Percentiles rank a stretch among this genome's conserved stretches.
These are phyloP conservation scores for Progne subis DNA, from an alignment of 2,113 vertebrate species.

Conservation along the genomic window DNA sequence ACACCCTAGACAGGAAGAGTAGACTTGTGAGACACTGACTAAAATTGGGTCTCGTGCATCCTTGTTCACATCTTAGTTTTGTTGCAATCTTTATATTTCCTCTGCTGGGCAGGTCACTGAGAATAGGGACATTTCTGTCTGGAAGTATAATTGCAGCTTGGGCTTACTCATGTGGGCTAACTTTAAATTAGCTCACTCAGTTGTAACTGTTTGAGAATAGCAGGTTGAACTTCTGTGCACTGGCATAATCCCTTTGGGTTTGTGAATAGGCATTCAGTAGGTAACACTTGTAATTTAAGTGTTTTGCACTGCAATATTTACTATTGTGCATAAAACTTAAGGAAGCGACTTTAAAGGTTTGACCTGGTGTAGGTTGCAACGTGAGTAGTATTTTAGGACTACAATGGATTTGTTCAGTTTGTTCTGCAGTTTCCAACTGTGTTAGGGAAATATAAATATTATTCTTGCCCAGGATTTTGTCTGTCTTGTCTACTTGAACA, in stretches of 20 bases:
- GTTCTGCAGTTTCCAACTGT: background rate
- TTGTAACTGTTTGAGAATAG: background rate
- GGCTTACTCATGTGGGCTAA: background rate
- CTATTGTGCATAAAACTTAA: background rate
- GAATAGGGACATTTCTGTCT: background rate
- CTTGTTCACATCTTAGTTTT: background rate
- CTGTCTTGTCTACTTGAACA: background rate
- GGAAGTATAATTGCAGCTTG: slow-evolving; percentile 7
- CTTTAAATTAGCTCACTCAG: background rate
- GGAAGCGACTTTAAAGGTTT: background rate
- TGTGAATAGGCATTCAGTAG: background rate
- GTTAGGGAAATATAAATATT: slow-evolving; percentile 16
- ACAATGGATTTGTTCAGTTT: background rate
- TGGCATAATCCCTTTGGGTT: background rate
- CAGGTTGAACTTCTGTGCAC: background rate
- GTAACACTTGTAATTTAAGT: background rate
- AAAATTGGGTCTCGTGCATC: background rate
- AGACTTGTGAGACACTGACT: background rate
- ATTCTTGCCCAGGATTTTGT: slow-evolving; percentile 7
- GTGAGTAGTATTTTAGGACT: background rate
- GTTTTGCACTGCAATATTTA: background rate
- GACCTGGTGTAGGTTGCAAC: background rate
- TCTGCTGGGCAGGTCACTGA: background rate
- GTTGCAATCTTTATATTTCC: background rate
- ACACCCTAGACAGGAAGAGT: background rate